A percentile compares a stretch with the other conserved stretches of the same genome.
phyloP scores from a whole-genome alignment of 1,140 invertebrate species.

The Batillaria attramentaria region DNA sequence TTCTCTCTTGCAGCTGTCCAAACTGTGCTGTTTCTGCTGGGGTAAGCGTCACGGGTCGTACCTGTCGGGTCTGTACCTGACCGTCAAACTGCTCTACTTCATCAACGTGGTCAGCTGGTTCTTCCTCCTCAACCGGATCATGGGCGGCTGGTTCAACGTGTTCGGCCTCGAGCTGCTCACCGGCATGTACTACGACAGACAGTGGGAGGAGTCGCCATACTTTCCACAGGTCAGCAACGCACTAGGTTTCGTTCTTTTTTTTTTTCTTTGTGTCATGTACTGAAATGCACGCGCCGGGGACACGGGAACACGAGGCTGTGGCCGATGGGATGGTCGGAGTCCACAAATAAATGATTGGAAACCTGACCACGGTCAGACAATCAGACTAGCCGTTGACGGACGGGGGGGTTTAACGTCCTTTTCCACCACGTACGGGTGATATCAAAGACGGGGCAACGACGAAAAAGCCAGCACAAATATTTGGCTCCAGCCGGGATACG shows the following conservation, averaged over 20 bases:
- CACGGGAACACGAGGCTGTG: too few species aligned
- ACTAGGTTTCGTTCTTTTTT: slow-evolving; percentile 55
- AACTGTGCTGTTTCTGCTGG: slow-evolving; percentile 42
- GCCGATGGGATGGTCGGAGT: too few species aligned
- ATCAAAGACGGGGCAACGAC: too few species aligned
- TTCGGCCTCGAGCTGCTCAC: slow-evolving; percentile 36
- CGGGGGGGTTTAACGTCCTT: too few species aligned
- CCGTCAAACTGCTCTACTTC: slow-evolving; percentile 60
- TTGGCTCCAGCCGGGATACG: too few species aligned
- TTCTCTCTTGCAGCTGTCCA: slow-evolving; percentile 52
- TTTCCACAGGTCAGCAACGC: slow-evolving; percentile 70
- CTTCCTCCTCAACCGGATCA: slow-evolving; percentile 62
- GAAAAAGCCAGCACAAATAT: too few species aligned
- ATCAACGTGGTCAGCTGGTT: slow-evolving; percentile 61
- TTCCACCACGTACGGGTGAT: too few species aligned
- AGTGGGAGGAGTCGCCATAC: slow-evolving; percentile 39
- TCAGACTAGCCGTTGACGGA: too few species aligned
- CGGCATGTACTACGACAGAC: not conserved
- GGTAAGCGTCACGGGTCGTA: slow-evolving; percentile 72
- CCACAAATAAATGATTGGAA: too few species aligned
- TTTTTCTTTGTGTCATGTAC: too few species aligned
- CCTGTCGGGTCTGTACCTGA: slow-evolving; percentile 71
- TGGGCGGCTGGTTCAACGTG: slow-evolving; percentile 43
- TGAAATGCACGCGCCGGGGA: too few species aligned
- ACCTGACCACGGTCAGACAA: too few species aligned